phyloP scores from a whole-genome alignment of 2,888 invertebrate genomes.

The Onthophagus sagittarius region DNA sequence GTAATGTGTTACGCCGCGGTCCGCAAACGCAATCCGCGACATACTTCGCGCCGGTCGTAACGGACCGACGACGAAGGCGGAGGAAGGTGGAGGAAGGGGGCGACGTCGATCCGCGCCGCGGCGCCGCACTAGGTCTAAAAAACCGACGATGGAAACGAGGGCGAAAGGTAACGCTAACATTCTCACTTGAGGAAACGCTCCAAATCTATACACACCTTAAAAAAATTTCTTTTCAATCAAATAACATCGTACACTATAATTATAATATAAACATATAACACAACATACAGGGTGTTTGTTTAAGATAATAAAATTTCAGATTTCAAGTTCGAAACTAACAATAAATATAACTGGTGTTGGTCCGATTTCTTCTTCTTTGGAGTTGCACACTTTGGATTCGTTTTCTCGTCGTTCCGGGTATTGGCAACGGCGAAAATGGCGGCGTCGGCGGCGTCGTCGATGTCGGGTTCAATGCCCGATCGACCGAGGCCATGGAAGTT shows the following conservation, averaged over 20 bases:
- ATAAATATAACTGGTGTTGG: neutral
- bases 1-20: constrained; percentile 49
- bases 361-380: neutral
- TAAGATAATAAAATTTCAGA: too few species aligned
- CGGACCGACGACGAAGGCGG: constrained; percentile 25
- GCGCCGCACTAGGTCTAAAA: constrained; percentile 47
- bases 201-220: neutral
- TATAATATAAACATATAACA: too few species aligned
- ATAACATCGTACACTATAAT: too few species aligned
- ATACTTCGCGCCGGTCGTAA: constrained; percentile 24
- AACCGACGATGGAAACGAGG: constrained; percentile 46
- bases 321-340: too few species aligned
- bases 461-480: neutral
- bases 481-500: neutral
- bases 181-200: constrained; percentile 17
- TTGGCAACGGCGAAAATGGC: constrained; percentile 6
- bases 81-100: constrained; percentile 17
- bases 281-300: too few species aligned
- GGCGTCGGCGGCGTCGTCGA: neutral
- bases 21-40: constrained; percentile 28
- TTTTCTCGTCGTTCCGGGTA: neutral
- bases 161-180: constrained; percentile 47
- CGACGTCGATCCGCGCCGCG: constrained; percentile 33
- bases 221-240: neutral
- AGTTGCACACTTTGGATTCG: neutral